phyloP scores from a whole-genome alignment of 1,140 invertebrate species.

The Panonychus citri region DNA sequence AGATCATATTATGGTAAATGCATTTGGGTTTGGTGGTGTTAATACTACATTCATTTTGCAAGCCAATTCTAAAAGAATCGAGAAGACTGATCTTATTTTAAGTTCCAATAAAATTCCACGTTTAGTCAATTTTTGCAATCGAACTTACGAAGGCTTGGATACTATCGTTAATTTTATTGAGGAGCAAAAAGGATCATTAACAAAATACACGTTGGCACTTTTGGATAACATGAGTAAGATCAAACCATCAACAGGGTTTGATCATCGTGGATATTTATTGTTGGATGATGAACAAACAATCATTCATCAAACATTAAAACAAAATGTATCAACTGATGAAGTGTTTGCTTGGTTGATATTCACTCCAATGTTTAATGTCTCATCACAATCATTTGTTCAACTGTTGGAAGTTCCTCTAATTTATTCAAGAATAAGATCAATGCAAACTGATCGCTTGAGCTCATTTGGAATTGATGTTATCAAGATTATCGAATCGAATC shows the following conservation, averaged over 20 bases:
- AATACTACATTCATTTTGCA: slow-evolving; percentile 42
- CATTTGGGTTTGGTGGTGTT: slow-evolving; percentile 77
- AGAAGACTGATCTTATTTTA: neutral
- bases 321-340: neutral
- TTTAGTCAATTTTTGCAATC: slow-evolving; percentile 23
- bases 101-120: slow-evolving; percentile 27
- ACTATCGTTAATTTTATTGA: slow-evolving; percentile 21
- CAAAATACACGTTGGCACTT: slow-evolving; percentile 13
- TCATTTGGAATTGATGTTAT: slow-evolving; percentile 46
- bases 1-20: slow-evolving; percentile 58
- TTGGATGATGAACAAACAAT: too few relatives aligned
- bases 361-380: slow-evolving; percentile 84
- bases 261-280: slow-evolving; percentile 3
- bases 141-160: slow-evolving; percentile 26
- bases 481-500: slow-evolving; percentile 25
- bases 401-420: slow-evolving; percentile 53
- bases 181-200: slow-evolving; percentile 16
- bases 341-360: slow-evolving; percentile 46
- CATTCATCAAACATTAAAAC: too few relatives aligned
- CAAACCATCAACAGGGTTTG: neutral
- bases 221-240: slow-evolving; percentile 1
- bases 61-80: slow-evolving; percentile 6
- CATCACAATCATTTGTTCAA: slow-evolving; percentile 80
- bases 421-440: too few relatives aligned
- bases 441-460: too few relatives aligned